These are phyloP conservation scores for Standfussiana lucernea DNA, from an alignment of 2,888 invertebrate species.

Conservation along the genomic window DNA sequence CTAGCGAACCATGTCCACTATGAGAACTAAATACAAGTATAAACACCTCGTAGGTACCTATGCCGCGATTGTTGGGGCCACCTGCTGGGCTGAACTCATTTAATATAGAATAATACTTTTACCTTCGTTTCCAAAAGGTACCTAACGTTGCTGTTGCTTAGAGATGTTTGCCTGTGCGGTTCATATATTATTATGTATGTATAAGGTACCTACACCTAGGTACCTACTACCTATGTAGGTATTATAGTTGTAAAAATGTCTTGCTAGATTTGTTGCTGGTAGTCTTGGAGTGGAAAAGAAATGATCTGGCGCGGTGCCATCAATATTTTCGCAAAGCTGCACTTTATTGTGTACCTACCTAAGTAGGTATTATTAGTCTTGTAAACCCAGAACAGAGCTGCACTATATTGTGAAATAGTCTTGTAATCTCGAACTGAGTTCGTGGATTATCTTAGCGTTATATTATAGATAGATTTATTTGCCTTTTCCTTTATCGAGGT, in stretches of 20 bases:
- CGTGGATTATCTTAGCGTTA: background rate
- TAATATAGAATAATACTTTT: too few relatives aligned
- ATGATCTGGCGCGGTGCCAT: constrained; percentile 8
- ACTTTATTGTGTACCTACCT: constrained; percentile 11
- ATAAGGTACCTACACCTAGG: too few relatives aligned
- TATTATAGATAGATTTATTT: background rate
- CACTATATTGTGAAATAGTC: constrained; percentile 10
- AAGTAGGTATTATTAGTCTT: too few relatives aligned
- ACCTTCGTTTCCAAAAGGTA: background rate
- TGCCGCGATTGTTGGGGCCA: background rate
- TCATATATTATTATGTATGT: too few relatives aligned
- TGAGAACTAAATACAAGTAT: background rate
- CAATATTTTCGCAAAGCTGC: background rate
- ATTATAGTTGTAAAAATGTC: background rate
- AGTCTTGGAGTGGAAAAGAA: constrained; percentile 14
- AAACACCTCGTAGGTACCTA: background rate
- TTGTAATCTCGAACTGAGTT: background rate
- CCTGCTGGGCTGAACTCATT: too few relatives aligned
- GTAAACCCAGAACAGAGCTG: constrained; percentile 11
- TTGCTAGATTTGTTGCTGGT: background rate
- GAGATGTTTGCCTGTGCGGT: background rate
- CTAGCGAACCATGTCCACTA: background rate
- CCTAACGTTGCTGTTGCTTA: background rate
- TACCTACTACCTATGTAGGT: too few relatives aligned
- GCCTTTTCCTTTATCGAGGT: background rate